Conservation (phyloP, 2,113 vertebrate genomes). For the Zosterops hypoxanthus region DNA sequence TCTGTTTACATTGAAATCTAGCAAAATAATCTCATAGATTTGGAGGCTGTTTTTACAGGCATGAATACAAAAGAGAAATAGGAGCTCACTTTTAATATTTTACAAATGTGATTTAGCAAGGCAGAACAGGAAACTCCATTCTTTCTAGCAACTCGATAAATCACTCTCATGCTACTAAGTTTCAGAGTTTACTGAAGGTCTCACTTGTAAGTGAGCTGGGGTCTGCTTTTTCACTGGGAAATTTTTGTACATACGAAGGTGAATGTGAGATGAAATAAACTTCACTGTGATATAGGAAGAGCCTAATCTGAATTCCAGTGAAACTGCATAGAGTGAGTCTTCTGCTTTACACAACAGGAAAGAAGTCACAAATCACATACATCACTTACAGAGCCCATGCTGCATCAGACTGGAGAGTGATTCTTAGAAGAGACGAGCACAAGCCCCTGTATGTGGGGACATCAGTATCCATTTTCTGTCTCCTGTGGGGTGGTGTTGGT, state of each 20-base stretch:
- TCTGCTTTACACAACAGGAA: neutral
- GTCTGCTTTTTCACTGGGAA: neutral
- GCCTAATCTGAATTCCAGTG: neutral
- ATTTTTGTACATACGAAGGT: neutral
- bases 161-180: neutral
- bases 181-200: neutral
- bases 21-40: neutral
- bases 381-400: neutral
- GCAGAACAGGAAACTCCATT: neutral
- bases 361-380: neutral
- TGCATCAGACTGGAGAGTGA: neutral
- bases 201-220: neutral
- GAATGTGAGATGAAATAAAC: neutral
- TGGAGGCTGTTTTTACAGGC: neutral
- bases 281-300: neutral
- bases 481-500: neutral
- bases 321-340: neutral
- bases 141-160: neutral
- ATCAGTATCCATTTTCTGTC: neutral
- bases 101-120: neutral
- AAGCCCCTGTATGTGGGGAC: rapidly evolving
- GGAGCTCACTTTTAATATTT: neutral
- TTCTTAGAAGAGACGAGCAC: neutral
- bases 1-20: neutral
- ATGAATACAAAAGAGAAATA: neutral